A percentile compares a stretch with the other conserved stretches of the same genome.
These are phyloP conservation scores for Acanthacorydalis orientalis DNA, from an alignment of 2,888 invertebrate species.

Conservation along the genomic window DNA sequence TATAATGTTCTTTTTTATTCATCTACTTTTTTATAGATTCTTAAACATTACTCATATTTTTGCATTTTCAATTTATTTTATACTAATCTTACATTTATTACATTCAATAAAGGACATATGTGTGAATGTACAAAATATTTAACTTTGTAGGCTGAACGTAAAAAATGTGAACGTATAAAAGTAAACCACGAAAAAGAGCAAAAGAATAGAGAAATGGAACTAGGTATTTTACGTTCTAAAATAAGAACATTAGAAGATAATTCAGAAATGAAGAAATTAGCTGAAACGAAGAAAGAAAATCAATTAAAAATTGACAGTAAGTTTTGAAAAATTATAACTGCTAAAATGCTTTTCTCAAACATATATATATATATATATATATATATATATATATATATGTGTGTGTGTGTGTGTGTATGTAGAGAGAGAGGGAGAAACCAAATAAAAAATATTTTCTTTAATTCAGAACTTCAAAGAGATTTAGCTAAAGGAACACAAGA, in stretches of 20 bases:
- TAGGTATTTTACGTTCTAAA: conserved; percentile 60
- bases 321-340: conserved; percentile 16
- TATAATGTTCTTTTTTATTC: too few species aligned
- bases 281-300: conserved; percentile 49
- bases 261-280: conserved; percentile 43
- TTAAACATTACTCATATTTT: too few species aligned
- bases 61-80: too few species aligned
- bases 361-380: neutral
- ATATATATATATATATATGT: too few species aligned
- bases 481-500: conserved; percentile 51
- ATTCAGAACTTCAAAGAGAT: conserved; percentile 45
- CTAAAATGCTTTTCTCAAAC: neutral
- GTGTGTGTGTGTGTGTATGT: neutral
- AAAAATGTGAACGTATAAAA: conserved; percentile 48
- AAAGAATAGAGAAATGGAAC: conserved; percentile 59
- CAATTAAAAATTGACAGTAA: conserved; percentile 51
- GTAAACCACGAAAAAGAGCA: conserved; percentile 54
- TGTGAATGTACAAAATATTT: conserved; percentile 5
- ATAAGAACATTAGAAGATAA: conserved; percentile 44
- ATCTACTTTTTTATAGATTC: too few species aligned
- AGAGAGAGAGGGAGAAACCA: neutral
- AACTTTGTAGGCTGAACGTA: conserved; percentile 39
- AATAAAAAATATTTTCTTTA: conserved; percentile 13
- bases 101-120: conserved; percentile 13
- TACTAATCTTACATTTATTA: too few species aligned